These are phyloP conservation scores for Drosophila austrosaltans DNA, from an alignment of 2,888 invertebrate genomes.

Conservation along the genomic window DNA sequence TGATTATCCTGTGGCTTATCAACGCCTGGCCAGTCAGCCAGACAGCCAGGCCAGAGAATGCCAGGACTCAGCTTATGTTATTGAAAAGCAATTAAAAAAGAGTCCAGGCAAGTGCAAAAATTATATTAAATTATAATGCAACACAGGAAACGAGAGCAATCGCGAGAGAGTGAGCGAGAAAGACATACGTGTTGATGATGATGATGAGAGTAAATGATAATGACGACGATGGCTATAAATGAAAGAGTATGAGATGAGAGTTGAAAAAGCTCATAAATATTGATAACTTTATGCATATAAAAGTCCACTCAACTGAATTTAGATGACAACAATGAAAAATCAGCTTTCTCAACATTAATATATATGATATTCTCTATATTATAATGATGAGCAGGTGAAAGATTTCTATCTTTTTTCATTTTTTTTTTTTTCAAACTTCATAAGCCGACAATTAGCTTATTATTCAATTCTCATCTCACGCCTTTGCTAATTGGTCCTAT, in stretches of 20 bases:
- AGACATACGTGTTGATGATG: background rate
- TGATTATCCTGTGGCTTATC: conserved; percentile 70
- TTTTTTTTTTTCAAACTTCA: background rate
- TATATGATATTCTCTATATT: background rate
- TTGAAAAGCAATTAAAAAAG: conserved; percentile 83
- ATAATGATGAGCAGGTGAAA: background rate
- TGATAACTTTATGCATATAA: conserved; percentile 8
- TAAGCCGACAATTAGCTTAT: conserved; percentile 65
- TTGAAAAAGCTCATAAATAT: conserved; percentile 11
- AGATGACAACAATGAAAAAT: background rate
- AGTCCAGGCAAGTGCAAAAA: conserved; percentile 56
- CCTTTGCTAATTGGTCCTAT: conserved; percentile 70
- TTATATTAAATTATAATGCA: conserved; percentile 74
- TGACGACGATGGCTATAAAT: background rate
- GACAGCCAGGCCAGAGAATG: background rate
- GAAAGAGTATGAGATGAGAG: background rate
- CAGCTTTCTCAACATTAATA: background rate
- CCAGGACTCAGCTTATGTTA: conserved; percentile 51
- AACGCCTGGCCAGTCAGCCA: conserved; percentile 32
- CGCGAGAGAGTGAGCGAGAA: background rate
- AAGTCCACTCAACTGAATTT: conserved; percentile 4
- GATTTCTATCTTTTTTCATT: background rate
- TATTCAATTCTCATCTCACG: conserved; percentile 41
- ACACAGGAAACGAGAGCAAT: conserved; percentile 23
- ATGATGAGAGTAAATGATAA: conserved; percentile 2